A percentile compares a stretch with the other conserved stretches of the same genome.
phyloP scores from a whole-genome alignment of 2,888 invertebrate genomes.

The Epirrhoe tristata region DNA sequence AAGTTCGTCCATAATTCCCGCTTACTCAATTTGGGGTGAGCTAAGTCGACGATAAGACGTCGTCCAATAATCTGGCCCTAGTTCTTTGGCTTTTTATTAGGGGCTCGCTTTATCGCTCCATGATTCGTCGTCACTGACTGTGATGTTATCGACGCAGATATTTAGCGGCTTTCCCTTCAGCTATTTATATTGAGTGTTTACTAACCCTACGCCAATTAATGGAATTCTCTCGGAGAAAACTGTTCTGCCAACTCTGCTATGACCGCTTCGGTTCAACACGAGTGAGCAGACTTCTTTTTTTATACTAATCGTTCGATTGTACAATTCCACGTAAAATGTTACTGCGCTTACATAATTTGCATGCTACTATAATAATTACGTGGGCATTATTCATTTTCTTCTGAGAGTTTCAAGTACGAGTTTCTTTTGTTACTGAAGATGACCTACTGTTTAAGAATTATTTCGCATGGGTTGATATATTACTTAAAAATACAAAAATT shows the following conservation, averaged over 20 bases:
- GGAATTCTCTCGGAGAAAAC: slow-evolving; percentile 42
- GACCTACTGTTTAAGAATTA: background rate
- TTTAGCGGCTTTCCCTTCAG: slow-evolving; percentile 62
- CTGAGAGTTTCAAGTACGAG: slow-evolving; percentile 7
- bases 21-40: slow-evolving; percentile 78
- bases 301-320: slow-evolving; percentile 24
- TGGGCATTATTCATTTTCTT: slow-evolving; percentile 16
- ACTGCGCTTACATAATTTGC: slow-evolving; percentile 36
- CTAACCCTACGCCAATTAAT: slow-evolving; percentile 55
- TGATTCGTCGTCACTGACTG: slow-evolving; percentile 68
- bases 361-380: slow-evolving; percentile 22
- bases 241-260: slow-evolving; percentile 31
- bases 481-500: background rate
- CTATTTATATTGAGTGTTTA: slow-evolving; percentile 61
- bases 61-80: slow-evolving; percentile 74
- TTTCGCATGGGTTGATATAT: background rate
- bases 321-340: slow-evolving; percentile 27
- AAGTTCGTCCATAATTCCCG: slow-evolving; percentile 81
- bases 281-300: slow-evolving; percentile 32
- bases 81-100: slow-evolving; percentile 75
- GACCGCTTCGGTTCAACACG: slow-evolving; percentile 32
- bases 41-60: slow-evolving; percentile 75
- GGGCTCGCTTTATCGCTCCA: slow-evolving; percentile 71
- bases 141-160: slow-evolving; percentile 68
- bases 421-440: slow-evolving; percentile 1